phyloP scores from a whole-genome alignment of 2,113 vertebrate species.

The Myocastor coypus region DNA sequence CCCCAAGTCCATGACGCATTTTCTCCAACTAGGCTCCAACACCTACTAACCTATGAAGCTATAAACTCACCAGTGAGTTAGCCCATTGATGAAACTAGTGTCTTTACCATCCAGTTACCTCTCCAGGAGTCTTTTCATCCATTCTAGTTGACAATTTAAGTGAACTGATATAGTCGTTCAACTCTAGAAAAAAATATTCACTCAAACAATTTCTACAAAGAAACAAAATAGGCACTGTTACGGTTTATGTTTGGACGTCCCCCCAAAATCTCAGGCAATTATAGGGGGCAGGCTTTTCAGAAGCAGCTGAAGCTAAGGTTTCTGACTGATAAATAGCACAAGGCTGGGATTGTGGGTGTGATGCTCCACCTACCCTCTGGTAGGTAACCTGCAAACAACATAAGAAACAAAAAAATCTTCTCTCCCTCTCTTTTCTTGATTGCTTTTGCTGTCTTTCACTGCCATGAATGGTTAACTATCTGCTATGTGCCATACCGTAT shows the following conservation, averaged over 20 bases:
- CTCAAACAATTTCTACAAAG: not conserved
- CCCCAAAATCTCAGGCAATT: no score
- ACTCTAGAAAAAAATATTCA: not conserved
- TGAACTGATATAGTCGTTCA: not conserved
- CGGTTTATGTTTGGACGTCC: no score
- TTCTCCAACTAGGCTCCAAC: not conserved
- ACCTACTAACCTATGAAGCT: not conserved
- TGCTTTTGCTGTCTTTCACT: no score
- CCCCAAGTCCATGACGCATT: not conserved
- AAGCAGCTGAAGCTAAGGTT: no score
- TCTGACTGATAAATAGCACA: no score
- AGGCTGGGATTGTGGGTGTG: no score
- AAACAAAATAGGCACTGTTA: not conserved
- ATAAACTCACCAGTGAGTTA: not conserved
- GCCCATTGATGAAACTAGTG: not conserved
- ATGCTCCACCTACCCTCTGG: no score
- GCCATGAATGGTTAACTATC: no score
- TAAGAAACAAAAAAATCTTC: no score
- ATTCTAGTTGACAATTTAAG: not conserved
- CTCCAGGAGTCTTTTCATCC: not conserved
- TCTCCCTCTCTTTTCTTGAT: no score
- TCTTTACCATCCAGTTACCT: not conserved
- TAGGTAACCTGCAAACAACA: no score
- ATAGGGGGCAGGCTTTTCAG: no score
- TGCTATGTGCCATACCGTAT: not conserved